Evolutionary conservation across 2,888 invertebrate genomes (phyloP).

Genomic region (Limnephilus lunatus): DNA sequence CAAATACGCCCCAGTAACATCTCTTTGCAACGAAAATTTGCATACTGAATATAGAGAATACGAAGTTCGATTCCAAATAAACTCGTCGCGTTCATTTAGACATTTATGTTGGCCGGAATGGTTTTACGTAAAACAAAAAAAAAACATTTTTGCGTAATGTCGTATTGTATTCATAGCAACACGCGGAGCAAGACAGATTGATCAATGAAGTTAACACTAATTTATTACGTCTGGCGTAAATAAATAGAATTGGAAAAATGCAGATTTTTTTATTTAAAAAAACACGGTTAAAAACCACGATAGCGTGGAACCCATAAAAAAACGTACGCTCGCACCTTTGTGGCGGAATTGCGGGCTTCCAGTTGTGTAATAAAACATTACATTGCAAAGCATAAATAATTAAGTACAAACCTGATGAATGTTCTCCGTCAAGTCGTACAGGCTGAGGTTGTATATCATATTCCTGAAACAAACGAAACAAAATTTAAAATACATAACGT

Average conservation of each 20-base stretch:
- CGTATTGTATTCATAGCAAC: background rate
- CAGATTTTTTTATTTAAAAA: background rate
- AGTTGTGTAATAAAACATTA: constrained; percentile 50
- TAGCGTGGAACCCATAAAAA: background rate
- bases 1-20: constrained; percentile 41
- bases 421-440: constrained; percentile 88
- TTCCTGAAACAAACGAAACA: constrained; percentile 79
- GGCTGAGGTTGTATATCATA: constrained; percentile 93
- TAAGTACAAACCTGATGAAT: constrained; percentile 80
- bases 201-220: background rate
- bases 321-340: background rate
- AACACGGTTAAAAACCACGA: background rate
- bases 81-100: background rate
- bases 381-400: constrained; percentile 67
- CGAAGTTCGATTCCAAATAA: background rate
- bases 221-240: background rate
- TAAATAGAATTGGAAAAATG: background rate
- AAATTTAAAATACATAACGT: constrained; percentile 11
- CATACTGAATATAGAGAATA: background rate
- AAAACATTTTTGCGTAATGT: background rate
- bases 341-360: background rate
- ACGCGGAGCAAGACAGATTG: background rate
- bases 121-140: background rate
- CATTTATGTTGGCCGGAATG: background rate
- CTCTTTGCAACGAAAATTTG: constrained; percentile 25